Evolutionary conservation across 2,888 invertebrate genomes (phyloP).

Genomic region (Cryptus viduatorius): DNA sequence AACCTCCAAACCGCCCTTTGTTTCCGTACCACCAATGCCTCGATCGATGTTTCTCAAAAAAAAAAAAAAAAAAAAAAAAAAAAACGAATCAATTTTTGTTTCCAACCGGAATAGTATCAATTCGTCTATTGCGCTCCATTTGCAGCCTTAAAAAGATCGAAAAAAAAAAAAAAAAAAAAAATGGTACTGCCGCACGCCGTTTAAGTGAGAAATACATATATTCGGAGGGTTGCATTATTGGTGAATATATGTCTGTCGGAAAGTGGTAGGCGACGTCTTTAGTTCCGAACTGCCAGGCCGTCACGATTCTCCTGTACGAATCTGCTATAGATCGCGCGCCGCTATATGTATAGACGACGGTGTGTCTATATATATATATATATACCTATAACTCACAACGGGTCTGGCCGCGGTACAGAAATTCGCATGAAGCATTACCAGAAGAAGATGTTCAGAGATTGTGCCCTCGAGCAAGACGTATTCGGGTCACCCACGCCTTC

Average conservation of each 20-base stretch:
- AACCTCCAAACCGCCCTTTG: no score
- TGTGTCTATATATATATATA: background rate
- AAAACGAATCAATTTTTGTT: slow-evolving; percentile 10
- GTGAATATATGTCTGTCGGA: background rate
- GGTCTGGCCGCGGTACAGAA: slow-evolving; percentile 73
- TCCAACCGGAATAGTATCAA: background rate
- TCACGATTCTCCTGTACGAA: slow-evolving; percentile 23
- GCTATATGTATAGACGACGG: background rate
- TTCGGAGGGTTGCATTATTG: slow-evolving; percentile 14
- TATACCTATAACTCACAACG: slow-evolving; percentile 57
- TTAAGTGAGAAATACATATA: slow-evolving; percentile 31
- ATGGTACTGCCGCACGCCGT: slow-evolving; percentile 5
- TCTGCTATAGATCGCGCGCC: slow-evolving; percentile 18
- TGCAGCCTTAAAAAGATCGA: background rate
- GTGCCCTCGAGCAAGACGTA: slow-evolving; percentile 81
- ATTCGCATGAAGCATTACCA: slow-evolving; percentile 80
- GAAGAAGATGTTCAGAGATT: slow-evolving; percentile 81
- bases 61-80: no score
- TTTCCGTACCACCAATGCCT: no score
- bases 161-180: background rate
- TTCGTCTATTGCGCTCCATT: background rate
- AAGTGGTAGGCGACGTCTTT: slow-evolving; percentile 5
- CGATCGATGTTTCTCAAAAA: no score
- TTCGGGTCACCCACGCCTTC: slow-evolving; percentile 80
- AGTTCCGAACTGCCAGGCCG: slow-evolving; percentile 14